phyloP scores from a whole-genome alignment of 2,113 vertebrate species.

The Zosterops hypoxanthus region DNA sequence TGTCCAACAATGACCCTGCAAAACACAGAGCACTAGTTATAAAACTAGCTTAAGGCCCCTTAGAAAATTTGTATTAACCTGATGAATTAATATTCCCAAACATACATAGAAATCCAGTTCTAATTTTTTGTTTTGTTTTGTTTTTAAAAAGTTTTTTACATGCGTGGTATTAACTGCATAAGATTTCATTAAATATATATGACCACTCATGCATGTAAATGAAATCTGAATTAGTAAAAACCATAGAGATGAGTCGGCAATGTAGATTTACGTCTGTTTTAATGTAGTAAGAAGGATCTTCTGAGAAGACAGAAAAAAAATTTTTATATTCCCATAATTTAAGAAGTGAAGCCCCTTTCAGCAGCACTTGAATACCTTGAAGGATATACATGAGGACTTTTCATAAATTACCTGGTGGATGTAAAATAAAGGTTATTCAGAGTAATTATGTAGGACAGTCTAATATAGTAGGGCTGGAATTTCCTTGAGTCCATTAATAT shows the following conservation, averaged over 20 bases:
- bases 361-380: neutral
- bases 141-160: neutral
- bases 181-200: neutral
- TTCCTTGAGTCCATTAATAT: constrained; percentile 7
- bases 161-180: neutral
- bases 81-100: neutral
- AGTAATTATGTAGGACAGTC: neutral
- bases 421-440: constrained; percentile 32
- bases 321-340: neutral
- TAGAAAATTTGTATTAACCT: neutral
- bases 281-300: neutral
- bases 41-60: neutral
- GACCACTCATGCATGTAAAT: neutral
- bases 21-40: neutral
- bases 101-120: neutral
- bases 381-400: neutral
- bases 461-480: neutral
- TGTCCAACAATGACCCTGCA: neutral
- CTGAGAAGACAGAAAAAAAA: neutral
- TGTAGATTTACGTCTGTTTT: neutral
- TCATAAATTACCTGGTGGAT: neutral
- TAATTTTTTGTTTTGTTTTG: neutral
- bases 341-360: neutral
- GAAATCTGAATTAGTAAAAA: neutral
- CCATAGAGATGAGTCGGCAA: neutral